Evolutionary conservation across 2,888 invertebrate genomes (phyloP).

Genomic region (Tuberolachnus salignus): DNA sequence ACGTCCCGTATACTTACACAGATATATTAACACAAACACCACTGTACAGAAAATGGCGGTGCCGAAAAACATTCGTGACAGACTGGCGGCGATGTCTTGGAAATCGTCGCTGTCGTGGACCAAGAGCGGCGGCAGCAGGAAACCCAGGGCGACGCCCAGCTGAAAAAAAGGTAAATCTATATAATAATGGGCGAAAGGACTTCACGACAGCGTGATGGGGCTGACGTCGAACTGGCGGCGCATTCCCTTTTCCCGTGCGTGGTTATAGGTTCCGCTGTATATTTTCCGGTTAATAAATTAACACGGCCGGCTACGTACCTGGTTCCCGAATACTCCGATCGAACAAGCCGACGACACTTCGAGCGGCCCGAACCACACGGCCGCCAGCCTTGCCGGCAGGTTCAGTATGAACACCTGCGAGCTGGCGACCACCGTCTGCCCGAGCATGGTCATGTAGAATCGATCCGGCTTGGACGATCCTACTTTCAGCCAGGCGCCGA

Average conservation of each 20-base stretch:
- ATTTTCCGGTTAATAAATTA: not conserved
- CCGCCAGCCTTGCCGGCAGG: conserved; percentile 89
- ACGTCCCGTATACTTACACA: conserved; percentile 86
- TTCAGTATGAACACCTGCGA: conserved; percentile 93
- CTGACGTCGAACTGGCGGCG: too few relatives aligned
- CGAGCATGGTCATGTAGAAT: conserved; percentile 87
- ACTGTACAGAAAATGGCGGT: conserved; percentile 82
- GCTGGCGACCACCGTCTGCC: conserved; percentile 84
- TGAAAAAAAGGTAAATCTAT: too few relatives aligned
- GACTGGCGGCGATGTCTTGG: conserved; percentile 72
- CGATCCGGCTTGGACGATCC: conserved; percentile 81
- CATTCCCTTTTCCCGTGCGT: too few relatives aligned
- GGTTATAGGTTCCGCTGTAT: too few relatives aligned
- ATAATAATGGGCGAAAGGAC: too few relatives aligned
- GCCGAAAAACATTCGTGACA: conserved; percentile 83
- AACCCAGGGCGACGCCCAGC: conserved; percentile 79
- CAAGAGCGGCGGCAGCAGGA: conserved; percentile 71
- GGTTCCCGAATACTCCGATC: conserved; percentile 97
- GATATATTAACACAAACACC: conserved; percentile 78
- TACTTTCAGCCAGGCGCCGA: conserved; percentile 91
- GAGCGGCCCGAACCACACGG: conserved; percentile 96
- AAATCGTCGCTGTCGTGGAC: conserved; percentile 68
- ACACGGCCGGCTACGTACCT: conserved; percentile 68
- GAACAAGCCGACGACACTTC: conserved; percentile 97
- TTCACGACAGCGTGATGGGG: too few relatives aligned